Conservation (phyloP, 2,888 invertebrate species). For the Acanthoscelides obtectus region DNA sequence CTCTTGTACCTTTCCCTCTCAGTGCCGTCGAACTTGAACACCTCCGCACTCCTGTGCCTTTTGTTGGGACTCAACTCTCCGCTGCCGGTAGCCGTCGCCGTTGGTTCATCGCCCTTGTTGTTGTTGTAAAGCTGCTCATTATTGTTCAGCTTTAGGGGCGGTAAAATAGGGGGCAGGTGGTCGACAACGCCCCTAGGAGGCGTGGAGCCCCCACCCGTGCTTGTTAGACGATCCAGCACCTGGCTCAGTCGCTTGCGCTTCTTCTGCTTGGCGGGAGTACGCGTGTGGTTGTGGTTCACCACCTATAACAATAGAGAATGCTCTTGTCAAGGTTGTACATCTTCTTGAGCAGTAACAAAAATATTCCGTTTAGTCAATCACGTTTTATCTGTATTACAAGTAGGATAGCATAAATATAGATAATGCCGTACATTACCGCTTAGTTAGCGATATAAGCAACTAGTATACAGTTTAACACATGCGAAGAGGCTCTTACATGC, state of each 20-base stretch:
- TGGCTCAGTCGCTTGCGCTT: slow-evolving; percentile 77
- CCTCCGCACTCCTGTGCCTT: slow-evolving; percentile 44
- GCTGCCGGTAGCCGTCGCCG: slow-evolving; percentile 38
- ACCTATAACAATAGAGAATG: neutral
- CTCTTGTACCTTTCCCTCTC: slow-evolving; percentile 43
- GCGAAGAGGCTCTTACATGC: no score
- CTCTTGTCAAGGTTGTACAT: neutral
- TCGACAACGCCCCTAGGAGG: slow-evolving; percentile 5
- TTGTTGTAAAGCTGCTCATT: slow-evolving; percentile 39
- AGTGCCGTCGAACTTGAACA: slow-evolving; percentile 52
- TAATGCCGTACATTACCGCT: no score
- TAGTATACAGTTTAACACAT: no score
- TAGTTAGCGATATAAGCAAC: no score
- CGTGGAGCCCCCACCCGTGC: slow-evolving; percentile 42
- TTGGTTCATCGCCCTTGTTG: slow-evolving; percentile 30
- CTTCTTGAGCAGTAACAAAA: no score
- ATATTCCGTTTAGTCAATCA: no score
- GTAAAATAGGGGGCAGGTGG: neutral
- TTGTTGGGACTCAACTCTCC: slow-evolving; percentile 31
- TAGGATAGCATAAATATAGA: no score
- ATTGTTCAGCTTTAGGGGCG: slow-evolving; percentile 47
- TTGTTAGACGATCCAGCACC: slow-evolving; percentile 71
- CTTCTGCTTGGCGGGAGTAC: slow-evolving; percentile 52
- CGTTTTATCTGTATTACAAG: no score
- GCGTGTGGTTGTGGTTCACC: slow-evolving; percentile 56